These are phyloP conservation scores for Acrocephalus kingi DNA, from an alignment of 2,113 vertebrate genomes.

Conservation along the genomic window DNA sequence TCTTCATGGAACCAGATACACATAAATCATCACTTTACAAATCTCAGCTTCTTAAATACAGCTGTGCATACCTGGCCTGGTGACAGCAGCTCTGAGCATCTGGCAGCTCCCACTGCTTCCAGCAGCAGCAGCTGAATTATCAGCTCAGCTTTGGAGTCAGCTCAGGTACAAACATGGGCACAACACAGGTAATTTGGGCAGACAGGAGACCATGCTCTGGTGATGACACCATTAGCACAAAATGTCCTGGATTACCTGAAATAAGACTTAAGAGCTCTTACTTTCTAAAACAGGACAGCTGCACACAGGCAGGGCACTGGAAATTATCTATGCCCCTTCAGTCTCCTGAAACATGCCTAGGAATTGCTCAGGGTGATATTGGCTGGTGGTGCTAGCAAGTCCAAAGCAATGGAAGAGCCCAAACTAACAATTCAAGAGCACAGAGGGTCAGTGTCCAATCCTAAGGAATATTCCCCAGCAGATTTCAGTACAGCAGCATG, in stretches of 20 bases:
- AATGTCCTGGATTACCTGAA: not conserved
- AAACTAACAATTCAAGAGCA: not conserved
- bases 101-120: not conserved
- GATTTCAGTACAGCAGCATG: not conserved
- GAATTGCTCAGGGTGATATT: not conserved
- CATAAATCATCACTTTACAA: not conserved
- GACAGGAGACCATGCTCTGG: rapidly evolving
- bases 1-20: not conserved
- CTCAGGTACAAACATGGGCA: not conserved
- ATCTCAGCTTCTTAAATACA: conserved; percentile 35
- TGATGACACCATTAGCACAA: not conserved
- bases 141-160: not conserved
- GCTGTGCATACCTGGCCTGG: not conserved
- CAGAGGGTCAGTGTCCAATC: not conserved
- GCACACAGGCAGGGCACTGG: not conserved
- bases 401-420: not conserved
- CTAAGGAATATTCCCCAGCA: not conserved
- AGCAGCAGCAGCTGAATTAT: not conserved
- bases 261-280: not conserved
- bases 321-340: not conserved
- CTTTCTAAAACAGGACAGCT: not conserved
- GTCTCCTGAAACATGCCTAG: not conserved
- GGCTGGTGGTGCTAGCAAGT: not conserved
- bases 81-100: not conserved
- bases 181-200: not conserved